Evolutionary conservation across 2,113 vertebrate genomes (phyloP).

Genomic region (Ochotona curzoniae): DNA sequence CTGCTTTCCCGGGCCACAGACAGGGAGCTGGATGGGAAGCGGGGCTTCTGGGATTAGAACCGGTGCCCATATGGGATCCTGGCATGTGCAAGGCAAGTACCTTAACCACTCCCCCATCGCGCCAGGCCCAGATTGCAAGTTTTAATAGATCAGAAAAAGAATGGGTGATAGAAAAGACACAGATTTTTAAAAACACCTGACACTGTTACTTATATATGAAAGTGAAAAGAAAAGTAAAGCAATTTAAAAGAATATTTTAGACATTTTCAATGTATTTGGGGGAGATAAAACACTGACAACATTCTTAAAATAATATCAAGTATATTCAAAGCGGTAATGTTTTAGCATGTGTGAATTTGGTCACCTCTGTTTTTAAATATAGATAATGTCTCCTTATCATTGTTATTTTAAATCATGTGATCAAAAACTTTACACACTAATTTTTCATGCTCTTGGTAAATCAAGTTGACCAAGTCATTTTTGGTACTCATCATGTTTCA

Average conservation of each 20-base stretch:
- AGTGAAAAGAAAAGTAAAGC: background rate
- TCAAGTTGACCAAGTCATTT: background rate
- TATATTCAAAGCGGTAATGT: background rate
- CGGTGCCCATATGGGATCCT: too few species aligned
- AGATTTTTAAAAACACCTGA: background rate
- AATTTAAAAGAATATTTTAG: background rate
- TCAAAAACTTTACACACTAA: background rate
- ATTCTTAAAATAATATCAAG: background rate
- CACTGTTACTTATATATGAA: background rate
- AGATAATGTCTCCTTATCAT: background rate
- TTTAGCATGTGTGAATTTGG: background rate
- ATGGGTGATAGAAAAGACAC: background rate
- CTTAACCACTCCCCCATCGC: too few species aligned
- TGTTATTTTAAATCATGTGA: slow-evolving; percentile 29
- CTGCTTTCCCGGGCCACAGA: too few species aligned
- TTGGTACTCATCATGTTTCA: background rate
- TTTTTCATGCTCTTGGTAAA: background rate
- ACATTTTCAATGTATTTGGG: slow-evolving; percentile 18
- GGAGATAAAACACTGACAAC: background rate
- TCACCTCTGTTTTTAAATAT: background rate
- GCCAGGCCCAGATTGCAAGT: background rate
- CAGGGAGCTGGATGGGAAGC: too few species aligned
- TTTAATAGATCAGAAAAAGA: background rate
- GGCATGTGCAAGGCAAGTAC: too few species aligned
- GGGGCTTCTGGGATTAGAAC: too few species aligned